Evolutionary conservation across 23 tunicate species (phyloP).

Genomic region (Halocynthia aurantium): DNA sequence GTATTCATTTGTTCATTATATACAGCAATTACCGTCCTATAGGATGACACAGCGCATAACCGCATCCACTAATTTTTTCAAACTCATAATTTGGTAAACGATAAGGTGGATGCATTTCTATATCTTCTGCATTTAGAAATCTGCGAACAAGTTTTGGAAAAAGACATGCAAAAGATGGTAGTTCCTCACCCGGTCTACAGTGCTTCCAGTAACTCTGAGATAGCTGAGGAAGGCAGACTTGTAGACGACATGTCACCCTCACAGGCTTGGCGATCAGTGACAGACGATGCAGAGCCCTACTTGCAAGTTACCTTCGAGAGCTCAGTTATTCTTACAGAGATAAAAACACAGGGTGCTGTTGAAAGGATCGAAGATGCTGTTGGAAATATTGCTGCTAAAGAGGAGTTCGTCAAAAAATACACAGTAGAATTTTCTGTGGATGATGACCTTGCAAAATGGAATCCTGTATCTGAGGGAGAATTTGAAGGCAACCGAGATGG

Average conservation of each 20-base stretch:
- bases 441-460: conserved; percentile 25
- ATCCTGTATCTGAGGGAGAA: background rate
- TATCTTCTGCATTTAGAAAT: conserved; percentile 3
- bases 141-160: conserved; percentile 50
- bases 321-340: conserved; percentile 25
- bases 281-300: conserved; percentile 32
- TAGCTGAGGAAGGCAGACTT: conserved; percentile 23
- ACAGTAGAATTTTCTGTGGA: conserved; percentile 14
- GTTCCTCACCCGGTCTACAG: conserved; percentile 9
- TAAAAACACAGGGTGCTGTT: conserved; percentile 29
- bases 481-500: conserved; percentile 26
- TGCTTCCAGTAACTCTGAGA: conserved; percentile 42
- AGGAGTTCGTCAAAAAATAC: conserved; percentile 32
- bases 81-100: too few relatives aligned
- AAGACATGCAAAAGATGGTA: conserved; percentile 19
- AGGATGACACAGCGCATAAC: too few relatives aligned
- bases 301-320: conserved; percentile 41
- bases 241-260: background rate
- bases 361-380: conserved; percentile 11
- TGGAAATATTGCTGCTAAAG: conserved; percentile 15
- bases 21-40: too few relatives aligned
- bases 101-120: too few relatives aligned
- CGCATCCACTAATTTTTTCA: too few relatives aligned
- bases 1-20: too few relatives aligned
- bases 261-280: conserved; percentile 42